phyloP scores from a whole-genome alignment of 2,797 vertebrate species.

The Hydrocynus forskahlii region DNA sequence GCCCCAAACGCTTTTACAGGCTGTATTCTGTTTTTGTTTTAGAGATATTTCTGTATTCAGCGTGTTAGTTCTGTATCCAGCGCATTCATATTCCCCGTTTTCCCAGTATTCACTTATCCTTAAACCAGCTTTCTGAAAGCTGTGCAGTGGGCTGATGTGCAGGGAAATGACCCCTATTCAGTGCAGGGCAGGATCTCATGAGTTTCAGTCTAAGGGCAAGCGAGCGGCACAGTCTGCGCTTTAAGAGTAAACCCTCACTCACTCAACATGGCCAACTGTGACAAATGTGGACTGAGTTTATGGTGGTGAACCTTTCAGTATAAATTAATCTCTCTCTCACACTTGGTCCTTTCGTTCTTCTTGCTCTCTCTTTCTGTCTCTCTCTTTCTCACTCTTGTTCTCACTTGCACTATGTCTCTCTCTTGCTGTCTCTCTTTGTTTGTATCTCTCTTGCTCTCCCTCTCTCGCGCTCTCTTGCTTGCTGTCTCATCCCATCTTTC shows the following conservation, averaged over 20 bases:
- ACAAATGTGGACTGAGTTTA: constrained; percentile 30
- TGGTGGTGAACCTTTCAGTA: constrained; percentile 13
- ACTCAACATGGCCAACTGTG: constrained; percentile 39
- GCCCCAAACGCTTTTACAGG: too few relatives aligned
- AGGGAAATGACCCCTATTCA: constrained; percentile 39
- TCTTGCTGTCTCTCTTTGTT: background rate
- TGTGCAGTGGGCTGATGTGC: constrained; percentile 65
- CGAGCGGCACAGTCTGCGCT: constrained; percentile 40
- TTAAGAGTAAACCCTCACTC: constrained; percentile 44
- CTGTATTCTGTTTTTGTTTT: too few relatives aligned
- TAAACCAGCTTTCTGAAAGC: constrained; percentile 54
- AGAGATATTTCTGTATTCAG: too few relatives aligned
- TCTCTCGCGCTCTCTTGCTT: background rate
- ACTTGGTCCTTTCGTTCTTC: too few relatives aligned
- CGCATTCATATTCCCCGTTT: background rate
- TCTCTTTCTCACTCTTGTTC: too few relatives aligned
- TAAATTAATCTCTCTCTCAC: background rate
- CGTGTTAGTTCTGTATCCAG: constrained; percentile 2
- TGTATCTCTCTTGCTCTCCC: background rate
- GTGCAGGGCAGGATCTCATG: constrained; percentile 34
- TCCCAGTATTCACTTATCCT: background rate
- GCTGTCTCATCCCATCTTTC: background rate
- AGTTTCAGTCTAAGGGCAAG: constrained; percentile 26
- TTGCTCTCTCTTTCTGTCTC: too few relatives aligned
- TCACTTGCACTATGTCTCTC: background rate